These are phyloP conservation scores for Nautilus pompilius DNA, from an alignment of 1,140 invertebrate species.

Conservation along the genomic window DNA sequence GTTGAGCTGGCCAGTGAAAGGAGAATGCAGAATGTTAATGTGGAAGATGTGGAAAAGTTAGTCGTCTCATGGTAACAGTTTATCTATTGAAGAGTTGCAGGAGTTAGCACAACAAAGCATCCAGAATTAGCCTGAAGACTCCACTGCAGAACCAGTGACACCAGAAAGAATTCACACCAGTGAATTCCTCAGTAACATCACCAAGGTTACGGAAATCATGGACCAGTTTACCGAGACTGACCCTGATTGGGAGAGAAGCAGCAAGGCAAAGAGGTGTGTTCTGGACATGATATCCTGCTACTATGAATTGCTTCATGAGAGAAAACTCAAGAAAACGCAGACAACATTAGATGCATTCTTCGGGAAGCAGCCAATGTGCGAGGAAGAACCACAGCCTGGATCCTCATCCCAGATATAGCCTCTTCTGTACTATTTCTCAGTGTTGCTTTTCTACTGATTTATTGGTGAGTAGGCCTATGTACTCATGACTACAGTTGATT, in stretches of 20 bases:
- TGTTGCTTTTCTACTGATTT: not conserved
- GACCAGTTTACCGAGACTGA: not conserved
- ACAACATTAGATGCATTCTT: not conserved
- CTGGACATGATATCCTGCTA: not conserved
- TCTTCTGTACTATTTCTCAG: not conserved
- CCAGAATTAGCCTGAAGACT: not conserved
- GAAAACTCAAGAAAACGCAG: not conserved
- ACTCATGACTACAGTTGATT: not conserved
- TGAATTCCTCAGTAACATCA: not conserved
- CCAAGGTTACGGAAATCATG: not conserved
- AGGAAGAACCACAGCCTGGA: not conserved
- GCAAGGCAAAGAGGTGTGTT: not conserved
- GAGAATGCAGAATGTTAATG: not conserved
- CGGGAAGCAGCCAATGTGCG: not conserved
- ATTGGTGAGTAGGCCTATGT: not conserved
- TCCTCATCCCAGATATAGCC: not conserved
- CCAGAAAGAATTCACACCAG: not conserved
- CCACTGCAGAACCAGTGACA: not conserved
- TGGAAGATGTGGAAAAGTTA: not conserved
- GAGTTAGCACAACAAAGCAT: too few species aligned
- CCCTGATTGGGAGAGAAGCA: not conserved
- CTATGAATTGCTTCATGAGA: not conserved
- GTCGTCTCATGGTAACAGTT: not conserved
- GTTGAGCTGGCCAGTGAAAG: not conserved
- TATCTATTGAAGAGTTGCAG: not conserved